Base-by-base conservation (phyloP, 1,140 invertebrate species). In the Brachionus calyciflorus region DNA sequence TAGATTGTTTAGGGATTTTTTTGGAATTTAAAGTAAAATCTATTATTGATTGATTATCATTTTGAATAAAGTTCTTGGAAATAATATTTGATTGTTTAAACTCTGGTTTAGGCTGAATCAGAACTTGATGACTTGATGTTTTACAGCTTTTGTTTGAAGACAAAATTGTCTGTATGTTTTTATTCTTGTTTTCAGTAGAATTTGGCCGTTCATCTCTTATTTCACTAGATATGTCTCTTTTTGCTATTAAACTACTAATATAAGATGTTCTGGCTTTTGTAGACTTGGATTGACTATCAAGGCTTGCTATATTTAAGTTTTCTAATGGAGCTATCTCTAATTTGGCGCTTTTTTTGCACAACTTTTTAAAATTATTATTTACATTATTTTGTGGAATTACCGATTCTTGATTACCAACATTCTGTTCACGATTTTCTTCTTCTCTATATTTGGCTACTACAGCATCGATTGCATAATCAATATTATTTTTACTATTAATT, bases 391-490 rank as follows among this genome's bases (percentile, higher is more conserved):
- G 33, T 37, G 55, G 55, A 60, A 60, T 60, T 37, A n/a, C n/a
- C n/a, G 30, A 6, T 10, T 60, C 30, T 37, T 37, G 33, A 37
- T 37, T 37, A 37, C 9, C 9, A 37, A 60, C 14, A 40, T 17
- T 37, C 6, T n/a, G 55, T 33, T 60, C 55, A 19, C 1, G 14
- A 17, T 30, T 3, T 5, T 37, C 19, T 21, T 60, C 55, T 60
- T 60, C 28, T 60, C 55, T 60, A 19, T 30, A 60, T 60, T 60
- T 60, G 30, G 55, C 55, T 17, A 60, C 12, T n/a, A 60, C 55
- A 30, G 55, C 55, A 60, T 60, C 55, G 6, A 60, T 60, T 10
- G 55, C 55, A 40, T 17, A 37, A 17, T 60, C 55, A 19, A 60
- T 60, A 30, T 60, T 60, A 37, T 37, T 60, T 40, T 60, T 60